Evolutionary conservation across 2,113 vertebrate genomes (phyloP).

Genomic region (Cavia porcellus): DNA sequence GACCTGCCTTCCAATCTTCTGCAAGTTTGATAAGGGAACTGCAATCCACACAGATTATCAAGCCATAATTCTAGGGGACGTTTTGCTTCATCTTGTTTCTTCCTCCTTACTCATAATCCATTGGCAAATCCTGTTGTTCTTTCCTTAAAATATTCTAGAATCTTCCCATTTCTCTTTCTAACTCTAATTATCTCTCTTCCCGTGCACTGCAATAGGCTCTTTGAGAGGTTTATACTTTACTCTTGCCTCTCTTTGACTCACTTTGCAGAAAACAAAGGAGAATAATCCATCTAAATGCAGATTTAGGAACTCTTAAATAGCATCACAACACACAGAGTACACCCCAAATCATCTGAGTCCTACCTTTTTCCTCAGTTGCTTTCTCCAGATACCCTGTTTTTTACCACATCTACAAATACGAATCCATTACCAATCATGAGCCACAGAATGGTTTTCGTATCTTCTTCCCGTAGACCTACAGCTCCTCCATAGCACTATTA

Average conservation of each 20-base stretch:
- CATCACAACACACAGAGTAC: neutral
- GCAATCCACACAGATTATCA: neutral
- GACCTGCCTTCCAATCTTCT: neutral
- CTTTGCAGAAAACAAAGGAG: conserved; percentile 43
- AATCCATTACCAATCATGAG: neutral
- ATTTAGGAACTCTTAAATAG: conserved; percentile 16
- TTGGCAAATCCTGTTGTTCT: neutral
- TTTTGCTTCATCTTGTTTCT: neutral
- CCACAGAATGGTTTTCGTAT: neutral
- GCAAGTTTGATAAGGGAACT: neutral
- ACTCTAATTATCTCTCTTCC: neutral
- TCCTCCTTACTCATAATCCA: neutral
- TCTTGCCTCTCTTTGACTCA: neutral
- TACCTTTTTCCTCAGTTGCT: neutral
- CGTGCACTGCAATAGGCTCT: neutral
- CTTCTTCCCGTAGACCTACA: neutral
- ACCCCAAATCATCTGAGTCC: neutral
- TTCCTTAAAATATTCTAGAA: conserved; percentile 20
- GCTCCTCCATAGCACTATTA: neutral
- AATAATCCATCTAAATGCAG: conserved; percentile 9
- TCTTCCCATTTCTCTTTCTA: neutral
- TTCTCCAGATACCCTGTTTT: neutral
- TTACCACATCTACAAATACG: neutral
- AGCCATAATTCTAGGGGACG: neutral
- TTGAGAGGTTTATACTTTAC: neutral